Base-by-base conservation (phyloP, 2,888 invertebrate genomes). In the Prenolepis imparis region DNA sequence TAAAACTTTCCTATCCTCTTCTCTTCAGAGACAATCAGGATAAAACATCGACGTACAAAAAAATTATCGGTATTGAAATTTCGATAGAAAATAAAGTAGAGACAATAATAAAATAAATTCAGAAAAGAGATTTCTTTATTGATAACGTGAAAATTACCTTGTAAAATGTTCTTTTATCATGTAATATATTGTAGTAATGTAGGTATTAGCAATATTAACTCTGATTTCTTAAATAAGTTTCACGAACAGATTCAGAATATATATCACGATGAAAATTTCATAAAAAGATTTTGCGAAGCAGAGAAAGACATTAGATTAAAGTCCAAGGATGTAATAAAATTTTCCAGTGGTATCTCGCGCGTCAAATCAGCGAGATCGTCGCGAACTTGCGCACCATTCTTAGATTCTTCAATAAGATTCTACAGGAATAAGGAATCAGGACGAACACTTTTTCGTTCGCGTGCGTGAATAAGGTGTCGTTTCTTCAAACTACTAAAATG, bases 221-320 rank as follows among this genome's bases (percentile, higher is more conserved):
- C 9, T 67, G 67, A 57, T 55, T 18, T 55, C 2, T 57, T 39
- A 12, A 36, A 39, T 48, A 77, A 21, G 15, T 21, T 28, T 44
- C 3, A 32, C 12, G 28, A 57, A 57, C 41, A 68, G 6, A 57
- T 41, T 41, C n/a, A 28, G n/a, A 41, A 28, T 28, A 15, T 15
- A 36, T 21, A 21, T 21, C 9, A 5, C 6, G 28, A 1, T 61
- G 28, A 57, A 55, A 32, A 66, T 77, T 39, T n/a, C 5, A 55
- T 55, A 39, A 66, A n/a, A 55, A n/a, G 12, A 67, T 78, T 52
- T 24, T 6, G 11, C 15, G 15, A 67, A 41, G 21, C 4, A 9
- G n/a, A 18, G 39, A 39, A 41, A 55, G 41, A 44, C 8, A 68
- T 44, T 68, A 78, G 28, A 57, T 77, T 41, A 41, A 24, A 64